These are phyloP conservation scores for Yponomeuta cagnagella DNA, from an alignment of 2,888 invertebrate species.

Conservation along the genomic window DNA sequence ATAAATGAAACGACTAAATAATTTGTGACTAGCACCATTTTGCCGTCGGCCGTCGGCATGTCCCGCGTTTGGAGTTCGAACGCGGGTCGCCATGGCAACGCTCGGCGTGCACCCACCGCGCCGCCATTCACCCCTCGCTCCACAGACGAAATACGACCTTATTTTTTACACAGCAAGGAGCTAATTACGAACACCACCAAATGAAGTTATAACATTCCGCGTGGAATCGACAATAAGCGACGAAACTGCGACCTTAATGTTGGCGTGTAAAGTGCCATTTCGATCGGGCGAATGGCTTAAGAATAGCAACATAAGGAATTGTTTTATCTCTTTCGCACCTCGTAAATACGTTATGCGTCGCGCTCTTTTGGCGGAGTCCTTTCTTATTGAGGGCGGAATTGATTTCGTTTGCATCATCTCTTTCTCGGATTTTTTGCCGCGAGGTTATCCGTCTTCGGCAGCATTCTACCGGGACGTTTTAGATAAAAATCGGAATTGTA, in stretches of 20 bases:
- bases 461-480: constrained; percentile 56
- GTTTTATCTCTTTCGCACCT: constrained; percentile 73
- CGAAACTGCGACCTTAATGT: constrained; percentile 71
- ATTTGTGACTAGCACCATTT: neutral
- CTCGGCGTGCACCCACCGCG: constrained; percentile 41
- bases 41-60: constrained; percentile 31
- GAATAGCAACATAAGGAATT: constrained; percentile 74
- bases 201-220: constrained; percentile 72
- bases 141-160: constrained; percentile 58
- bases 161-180: constrained; percentile 42
- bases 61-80: constrained; percentile 44
- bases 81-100: constrained; percentile 77
- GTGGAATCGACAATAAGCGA: constrained; percentile 63
- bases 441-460: constrained; percentile 69
- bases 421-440: constrained; percentile 63
- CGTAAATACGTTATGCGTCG: constrained; percentile 60
- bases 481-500: constrained; percentile 64
- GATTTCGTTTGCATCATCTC: constrained; percentile 63
- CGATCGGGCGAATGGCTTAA: constrained; percentile 62
- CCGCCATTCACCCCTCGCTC: constrained; percentile 37
- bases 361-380: constrained; percentile 59
- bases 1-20: neutral
- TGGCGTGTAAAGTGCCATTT: constrained; percentile 62
- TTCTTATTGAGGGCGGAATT: constrained; percentile 63
- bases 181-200: constrained; percentile 48